Base-by-base conservation (phyloP, 2,888 invertebrate species). In the Dimorphilus gyrociliatus region DNA sequence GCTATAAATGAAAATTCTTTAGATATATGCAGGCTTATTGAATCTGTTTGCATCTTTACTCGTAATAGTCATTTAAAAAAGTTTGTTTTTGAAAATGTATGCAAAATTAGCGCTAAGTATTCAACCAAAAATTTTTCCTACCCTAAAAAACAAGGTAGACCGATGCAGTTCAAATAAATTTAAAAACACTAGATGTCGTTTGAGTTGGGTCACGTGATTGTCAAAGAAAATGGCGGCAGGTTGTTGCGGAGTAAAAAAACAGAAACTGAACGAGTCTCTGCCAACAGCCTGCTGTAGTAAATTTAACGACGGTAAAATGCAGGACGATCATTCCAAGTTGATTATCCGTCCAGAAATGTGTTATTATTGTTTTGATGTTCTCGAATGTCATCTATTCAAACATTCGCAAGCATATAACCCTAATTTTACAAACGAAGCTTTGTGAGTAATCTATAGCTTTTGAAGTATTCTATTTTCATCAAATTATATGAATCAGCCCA, bases 311-410 rank as follows among this genome's bases (percentile, higher is more conserved):
- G n/a, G n/a, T n/a, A 53, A 57, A 41, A 53, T 53, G 19, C 53
- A 50, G 33, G 45, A 45, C 38, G 40, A 50, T 36, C 51, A 50
- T 39, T 50, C 52, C 47, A 50, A 52, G 31, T 48, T 25, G 16
- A 28, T 55, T 25, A 48, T 57, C 21, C 42, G 48, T 34, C 45
- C 54, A 23, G 90, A 92, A 65, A 97, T 97, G 94, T 88, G 88
- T 63, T 84, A 81, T 71, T 94, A 81, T 70, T 97, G 97, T 73
- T 97, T 94, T 71, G 94, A 97, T 69, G 88, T 92, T 50, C 75
- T 97, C 45, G 81, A 88, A 67, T 76, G 78, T 66, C 84, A 90
- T 68, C 72, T 97, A 54, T 79, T 88, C 67, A 81, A 79, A 63
- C 72, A 81, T 63, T 85, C 88, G 48, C 78, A 82, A 47, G 92